These are phyloP conservation scores for Phyllotreta cruciferae DNA, from an alignment of 2,888 invertebrate species.

Conservation along the genomic window DNA sequence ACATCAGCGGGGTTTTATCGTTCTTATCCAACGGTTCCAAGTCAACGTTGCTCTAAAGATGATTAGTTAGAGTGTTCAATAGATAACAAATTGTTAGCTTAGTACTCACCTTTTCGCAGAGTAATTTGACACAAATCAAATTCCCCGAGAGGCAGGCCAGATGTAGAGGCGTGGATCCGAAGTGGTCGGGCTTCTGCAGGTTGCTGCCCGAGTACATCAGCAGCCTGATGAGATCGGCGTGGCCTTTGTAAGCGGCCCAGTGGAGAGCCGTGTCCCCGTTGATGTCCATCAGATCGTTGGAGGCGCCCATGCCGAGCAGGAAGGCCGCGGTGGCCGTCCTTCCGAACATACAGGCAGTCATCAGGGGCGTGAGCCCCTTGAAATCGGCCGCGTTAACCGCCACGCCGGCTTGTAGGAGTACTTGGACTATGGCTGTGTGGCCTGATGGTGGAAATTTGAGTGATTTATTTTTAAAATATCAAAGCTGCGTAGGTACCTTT, in stretches of 20 bases:
- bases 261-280: conserved; percentile 93
- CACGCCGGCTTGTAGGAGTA: conserved; percentile 78
- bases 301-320: conserved; percentile 87
- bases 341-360: conserved; percentile 94
- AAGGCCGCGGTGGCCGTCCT: conserved; percentile 90
- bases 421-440: conserved; percentile 87
- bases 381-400: conserved; percentile 90
- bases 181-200: conserved; percentile 88
- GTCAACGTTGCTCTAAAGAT: conserved; percentile 78
- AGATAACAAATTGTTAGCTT: no score
- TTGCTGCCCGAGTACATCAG: conserved; percentile 92
- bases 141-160: conserved; percentile 89
- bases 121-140: conserved; percentile 82
- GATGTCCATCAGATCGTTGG: conserved; percentile 85
- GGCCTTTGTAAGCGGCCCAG: conserved; percentile 94
- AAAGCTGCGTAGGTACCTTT: no score
- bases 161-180: conserved; percentile 90
- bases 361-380: conserved; percentile 87
- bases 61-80: not conserved
- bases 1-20: conserved; percentile 88
- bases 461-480: no score
- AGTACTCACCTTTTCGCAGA: conserved; percentile 84
- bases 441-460: conserved; percentile 56
- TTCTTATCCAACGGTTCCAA: conserved; percentile 88
- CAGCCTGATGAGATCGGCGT: conserved; percentile 84